A percentile compares a stretch with the other conserved stretches of the same genome.
These are phyloP conservation scores for Mesochorus sp. DNA, from an alignment of 2,888 invertebrate genomes.

Conservation along the genomic window DNA sequence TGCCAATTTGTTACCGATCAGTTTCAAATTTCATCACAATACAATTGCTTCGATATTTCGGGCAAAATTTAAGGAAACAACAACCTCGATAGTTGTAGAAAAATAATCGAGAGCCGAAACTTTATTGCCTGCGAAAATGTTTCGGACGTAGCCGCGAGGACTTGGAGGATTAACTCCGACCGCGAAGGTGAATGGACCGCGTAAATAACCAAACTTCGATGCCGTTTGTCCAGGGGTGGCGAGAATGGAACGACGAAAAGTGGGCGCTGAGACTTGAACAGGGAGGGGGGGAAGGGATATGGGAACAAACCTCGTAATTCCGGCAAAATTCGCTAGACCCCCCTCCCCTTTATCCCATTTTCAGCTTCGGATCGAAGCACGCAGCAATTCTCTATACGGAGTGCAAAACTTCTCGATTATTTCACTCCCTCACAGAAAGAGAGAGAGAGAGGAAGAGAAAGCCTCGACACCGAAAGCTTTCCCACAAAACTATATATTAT, in stretches of 20 bases:
- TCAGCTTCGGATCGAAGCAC: neutral
- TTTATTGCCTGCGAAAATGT: conserved; percentile 59
- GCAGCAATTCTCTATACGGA: neutral
- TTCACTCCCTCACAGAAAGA: too few relatives aligned
- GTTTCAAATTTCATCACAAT: too few relatives aligned
- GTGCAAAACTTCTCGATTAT: conserved; percentile 50
- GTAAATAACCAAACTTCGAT: conserved; percentile 49
- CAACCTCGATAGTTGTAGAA: neutral
- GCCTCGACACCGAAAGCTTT: conserved; percentile 14
- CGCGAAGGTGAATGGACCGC: conserved; percentile 22
- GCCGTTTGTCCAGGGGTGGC: conserved; percentile 32
- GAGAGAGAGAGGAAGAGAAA: conserved; percentile 19
- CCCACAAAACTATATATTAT: conserved; percentile 15
- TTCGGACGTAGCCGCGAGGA: conserved; percentile 1
- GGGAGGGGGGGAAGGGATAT: conserved; percentile 52
- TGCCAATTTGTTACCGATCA: too few relatives aligned
- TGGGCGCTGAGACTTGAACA: conserved; percentile 41
- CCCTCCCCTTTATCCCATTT: neutral
- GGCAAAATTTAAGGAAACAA: neutral
- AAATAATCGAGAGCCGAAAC: conserved; percentile 13
- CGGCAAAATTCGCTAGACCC: conserved; percentile 42
- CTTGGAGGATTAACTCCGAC: conserved; percentile 28
- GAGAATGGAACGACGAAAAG: conserved; percentile 26
- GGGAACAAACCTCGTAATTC: conserved; percentile 59
- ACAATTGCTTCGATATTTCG: neutral